A percentile compares a stretch with the other conserved stretches of the same genome.
Conservation (phyloP, 1,140 invertebrate species). For the Eciton burchellii region DNA sequence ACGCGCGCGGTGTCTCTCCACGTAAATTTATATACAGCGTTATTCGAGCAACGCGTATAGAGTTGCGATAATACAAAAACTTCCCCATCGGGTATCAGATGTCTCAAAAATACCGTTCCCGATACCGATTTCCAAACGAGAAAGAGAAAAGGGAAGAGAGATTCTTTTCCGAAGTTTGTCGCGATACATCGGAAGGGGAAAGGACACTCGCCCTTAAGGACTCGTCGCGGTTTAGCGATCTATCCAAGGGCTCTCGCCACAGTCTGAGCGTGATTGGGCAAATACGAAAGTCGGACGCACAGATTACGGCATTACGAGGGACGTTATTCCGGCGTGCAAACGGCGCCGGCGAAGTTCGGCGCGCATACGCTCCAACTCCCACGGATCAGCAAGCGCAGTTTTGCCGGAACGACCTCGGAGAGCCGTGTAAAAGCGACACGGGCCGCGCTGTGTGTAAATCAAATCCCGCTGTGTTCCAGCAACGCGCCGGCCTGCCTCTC, state of each 20-base stretch:
- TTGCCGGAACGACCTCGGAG: constrained; percentile 63
- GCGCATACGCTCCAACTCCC: constrained; percentile 43
- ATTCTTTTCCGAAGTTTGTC: not conserved
- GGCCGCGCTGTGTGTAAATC: constrained; percentile 67
- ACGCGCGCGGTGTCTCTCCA: not conserved
- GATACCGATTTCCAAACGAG: no score
- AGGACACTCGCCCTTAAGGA: not conserved
- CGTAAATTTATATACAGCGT: not conserved
- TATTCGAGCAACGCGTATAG: no score
- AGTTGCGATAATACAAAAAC: no score
- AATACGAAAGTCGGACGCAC: constrained; percentile 8
- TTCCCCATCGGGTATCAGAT: not conserved
- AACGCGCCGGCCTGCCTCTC: constrained; percentile 1
- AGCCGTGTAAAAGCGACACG: constrained; percentile 65
- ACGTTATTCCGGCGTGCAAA: constrained; percentile 2
- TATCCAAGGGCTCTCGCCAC: not conserved
- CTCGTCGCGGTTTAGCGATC: not conserved
- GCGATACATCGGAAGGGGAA: not conserved
- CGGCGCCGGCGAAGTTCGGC: constrained; percentile 40
- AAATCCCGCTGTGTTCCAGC: constrained; percentile 61
- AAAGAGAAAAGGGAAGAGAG: no score
- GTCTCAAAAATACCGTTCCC: not conserved
- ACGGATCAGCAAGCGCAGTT: constrained; percentile 53
- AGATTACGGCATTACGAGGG: constrained; percentile 20
- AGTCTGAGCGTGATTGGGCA: not conserved